Evolutionary conservation across 2,888 invertebrate species (phyloP).

Genomic region (Lycophotia porphyrea): DNA sequence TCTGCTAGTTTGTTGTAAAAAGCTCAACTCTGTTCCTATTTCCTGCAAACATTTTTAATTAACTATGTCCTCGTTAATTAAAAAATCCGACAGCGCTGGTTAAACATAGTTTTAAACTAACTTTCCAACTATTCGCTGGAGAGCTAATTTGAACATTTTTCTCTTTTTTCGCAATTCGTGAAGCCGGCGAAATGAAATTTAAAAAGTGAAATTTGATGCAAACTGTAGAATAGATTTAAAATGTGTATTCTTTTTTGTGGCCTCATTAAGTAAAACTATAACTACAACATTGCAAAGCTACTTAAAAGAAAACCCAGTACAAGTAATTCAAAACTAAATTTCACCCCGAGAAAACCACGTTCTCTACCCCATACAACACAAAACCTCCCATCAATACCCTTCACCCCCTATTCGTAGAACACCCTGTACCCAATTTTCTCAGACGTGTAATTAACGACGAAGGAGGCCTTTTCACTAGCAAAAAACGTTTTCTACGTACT

Average conservation of each 20-base stretch:
- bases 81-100: conserved; percentile 30
- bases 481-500: conserved; percentile 82
- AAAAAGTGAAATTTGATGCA: not conserved
- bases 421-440: conserved; percentile 81
- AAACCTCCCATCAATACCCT: conserved; percentile 21
- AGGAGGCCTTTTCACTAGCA: conserved; percentile 84
- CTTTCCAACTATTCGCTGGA: conserved; percentile 33
- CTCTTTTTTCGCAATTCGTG: conserved; percentile 13
- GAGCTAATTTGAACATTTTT: conserved; percentile 30
- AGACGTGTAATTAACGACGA: conserved; percentile 87
- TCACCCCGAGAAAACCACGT: not conserved
- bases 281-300: not conserved
- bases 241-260: not conserved
- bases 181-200: not conserved
- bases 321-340: not conserved
- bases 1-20: conserved; percentile 4
- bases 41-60: conserved; percentile 7
- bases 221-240: not conserved
- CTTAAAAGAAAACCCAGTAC: not conserved
- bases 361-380: not conserved
- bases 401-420: conserved; percentile 57
- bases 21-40: conserved; percentile 1
- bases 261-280: not conserved
- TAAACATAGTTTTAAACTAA: conserved; percentile 40
- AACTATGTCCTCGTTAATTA: conserved; percentile 13